phyloP scores from a whole-genome alignment of 2,888 invertebrate genomes.

The Pseudococcus viburni region DNA sequence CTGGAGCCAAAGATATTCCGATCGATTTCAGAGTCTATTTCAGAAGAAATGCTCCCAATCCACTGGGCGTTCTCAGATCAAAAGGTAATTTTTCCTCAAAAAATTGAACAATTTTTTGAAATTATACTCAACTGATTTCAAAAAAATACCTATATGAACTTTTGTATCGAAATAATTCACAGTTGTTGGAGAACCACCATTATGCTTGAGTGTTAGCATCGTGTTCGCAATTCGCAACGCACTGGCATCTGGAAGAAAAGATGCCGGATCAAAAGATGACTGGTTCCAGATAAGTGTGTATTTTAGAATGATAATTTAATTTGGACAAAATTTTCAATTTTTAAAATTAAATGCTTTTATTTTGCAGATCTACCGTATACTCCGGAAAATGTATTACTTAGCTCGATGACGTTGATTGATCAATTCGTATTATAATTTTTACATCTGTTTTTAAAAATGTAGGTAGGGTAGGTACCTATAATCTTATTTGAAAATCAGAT shows the following conservation, averaged over 20 bases:
- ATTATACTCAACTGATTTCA: too few relatives aligned
- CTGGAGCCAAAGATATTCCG: slow-evolving; percentile 93
- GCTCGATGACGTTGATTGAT: slow-evolving; percentile 34
- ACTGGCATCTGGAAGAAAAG: slow-evolving; percentile 82
- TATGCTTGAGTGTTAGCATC: slow-evolving; percentile 89
- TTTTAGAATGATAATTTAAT: not conserved
- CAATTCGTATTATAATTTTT: slow-evolving; percentile 42
- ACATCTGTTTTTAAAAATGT: not conserved
- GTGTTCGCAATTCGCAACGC: slow-evolving; percentile 94
- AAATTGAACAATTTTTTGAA: too few relatives aligned
- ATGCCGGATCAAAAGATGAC: slow-evolving; percentile 75
- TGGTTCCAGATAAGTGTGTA: slow-evolving; percentile 61
- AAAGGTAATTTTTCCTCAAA: slow-evolving; percentile 75
- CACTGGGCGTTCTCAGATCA: slow-evolving; percentile 93
- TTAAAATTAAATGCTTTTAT: not conserved
- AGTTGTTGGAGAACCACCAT: slow-evolving; percentile 96
- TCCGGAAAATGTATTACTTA: slow-evolving; percentile 57
- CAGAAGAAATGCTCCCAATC: slow-evolving; percentile 91
- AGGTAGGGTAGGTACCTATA: too few relatives aligned
- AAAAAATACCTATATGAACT: too few relatives aligned
- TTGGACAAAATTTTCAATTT: too few relatives aligned
- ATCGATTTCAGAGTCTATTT: slow-evolving; percentile 92
- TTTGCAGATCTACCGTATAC: slow-evolving; percentile 55
- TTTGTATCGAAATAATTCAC: slow-evolving; percentile 70
- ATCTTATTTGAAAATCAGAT: too few relatives aligned